A percentile compares a stretch with the other conserved stretches of the same genome.
Evolutionary conservation across 2,113 vertebrate genomes (phyloP).

Genomic region (Ptilonorhynchus violaceus): DNA sequence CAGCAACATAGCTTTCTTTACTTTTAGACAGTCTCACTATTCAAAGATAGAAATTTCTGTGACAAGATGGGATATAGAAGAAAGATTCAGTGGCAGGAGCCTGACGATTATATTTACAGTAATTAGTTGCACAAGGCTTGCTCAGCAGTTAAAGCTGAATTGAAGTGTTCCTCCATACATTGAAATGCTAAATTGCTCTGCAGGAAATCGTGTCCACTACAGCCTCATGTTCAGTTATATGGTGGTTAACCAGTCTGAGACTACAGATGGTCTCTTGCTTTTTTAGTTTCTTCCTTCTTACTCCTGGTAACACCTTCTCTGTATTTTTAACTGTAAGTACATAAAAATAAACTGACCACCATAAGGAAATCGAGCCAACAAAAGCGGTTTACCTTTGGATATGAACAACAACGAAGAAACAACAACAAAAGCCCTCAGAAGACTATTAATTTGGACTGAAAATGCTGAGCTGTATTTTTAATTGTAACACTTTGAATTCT

Average conservation of each 20-base stretch:
- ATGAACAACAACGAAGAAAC: background rate
- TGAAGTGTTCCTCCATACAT: background rate
- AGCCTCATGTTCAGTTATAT: accelerated
- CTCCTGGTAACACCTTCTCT: background rate
- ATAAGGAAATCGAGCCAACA: background rate
- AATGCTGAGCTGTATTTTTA: background rate
- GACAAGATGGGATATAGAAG: background rate
- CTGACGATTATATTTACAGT: background rate
- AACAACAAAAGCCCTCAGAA: background rate
- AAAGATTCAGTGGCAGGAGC: background rate
- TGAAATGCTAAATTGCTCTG: background rate
- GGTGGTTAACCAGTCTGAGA: background rate
- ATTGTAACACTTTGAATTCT: constrained; percentile 1
- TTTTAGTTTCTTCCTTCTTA: background rate
- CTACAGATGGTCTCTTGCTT: background rate
- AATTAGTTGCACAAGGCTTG: background rate
- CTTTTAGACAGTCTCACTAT: background rate
- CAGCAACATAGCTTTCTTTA: background rate
- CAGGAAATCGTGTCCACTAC: background rate
- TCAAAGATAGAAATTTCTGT: background rate
- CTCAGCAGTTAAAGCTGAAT: background rate
- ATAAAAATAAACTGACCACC: background rate
- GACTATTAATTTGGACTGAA: background rate
- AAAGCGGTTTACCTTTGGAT: background rate
- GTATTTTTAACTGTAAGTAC: background rate